phyloP scores from a whole-genome alignment of 1,140 invertebrate genomes.

The Zaprionus ghesquierei region DNA sequence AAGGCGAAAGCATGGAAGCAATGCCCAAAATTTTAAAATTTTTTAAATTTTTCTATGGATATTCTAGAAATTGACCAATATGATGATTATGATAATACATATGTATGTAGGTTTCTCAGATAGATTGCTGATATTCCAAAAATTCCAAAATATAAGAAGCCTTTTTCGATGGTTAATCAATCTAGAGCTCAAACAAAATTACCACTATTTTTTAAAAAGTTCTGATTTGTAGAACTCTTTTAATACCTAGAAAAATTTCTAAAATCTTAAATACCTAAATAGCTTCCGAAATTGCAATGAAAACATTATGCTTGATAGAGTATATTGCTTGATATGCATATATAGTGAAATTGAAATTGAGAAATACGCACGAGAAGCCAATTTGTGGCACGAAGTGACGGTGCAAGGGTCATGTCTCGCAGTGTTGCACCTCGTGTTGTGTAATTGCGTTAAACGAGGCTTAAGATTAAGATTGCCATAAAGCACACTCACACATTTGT shows the following conservation, averaged over 20 bases:
- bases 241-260: neutral
- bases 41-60: no score
- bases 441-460: neutral
- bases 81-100: no score
- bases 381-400: conserved; percentile 31
- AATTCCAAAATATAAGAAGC: no score
- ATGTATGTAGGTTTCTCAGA: no score
- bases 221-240: neutral
- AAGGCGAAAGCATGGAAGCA: no score
- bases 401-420: neutral
- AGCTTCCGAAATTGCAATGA: neutral
- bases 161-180: no score
- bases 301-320: neutral
- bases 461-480: neutral
- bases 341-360: neutral
- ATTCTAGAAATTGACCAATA: no score
- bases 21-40: no score
- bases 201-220: no score
- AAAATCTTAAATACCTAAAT: neutral
- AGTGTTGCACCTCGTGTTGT: neutral
- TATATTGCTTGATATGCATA: neutral
- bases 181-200: no score
- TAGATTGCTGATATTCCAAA: no score
- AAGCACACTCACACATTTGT: neutral
- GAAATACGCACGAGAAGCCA: conserved; percentile 27